Conservation (phyloP, 2,888 invertebrate genomes). For the Apotomis capreana region DNA sequence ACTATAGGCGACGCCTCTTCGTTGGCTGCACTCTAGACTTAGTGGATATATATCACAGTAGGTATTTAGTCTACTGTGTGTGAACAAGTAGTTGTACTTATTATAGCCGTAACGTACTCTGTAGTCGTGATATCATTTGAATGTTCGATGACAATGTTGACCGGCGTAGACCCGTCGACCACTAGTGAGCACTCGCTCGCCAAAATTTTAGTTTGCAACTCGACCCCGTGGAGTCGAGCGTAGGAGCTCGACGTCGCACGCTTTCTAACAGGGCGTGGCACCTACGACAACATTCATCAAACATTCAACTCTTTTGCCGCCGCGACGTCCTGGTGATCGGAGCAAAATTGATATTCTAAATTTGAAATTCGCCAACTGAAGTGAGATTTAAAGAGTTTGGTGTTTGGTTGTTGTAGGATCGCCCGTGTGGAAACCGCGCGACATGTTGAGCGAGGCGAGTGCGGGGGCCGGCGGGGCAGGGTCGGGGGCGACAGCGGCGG, state of each 20-base stretch:
- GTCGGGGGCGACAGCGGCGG: constrained; percentile 51
- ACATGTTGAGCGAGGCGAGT: constrained; percentile 86
- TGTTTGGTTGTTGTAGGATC: constrained; percentile 93
- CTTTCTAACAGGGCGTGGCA: constrained; percentile 47
- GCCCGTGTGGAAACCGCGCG: constrained; percentile 99
- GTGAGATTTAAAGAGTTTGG: constrained; percentile 76
- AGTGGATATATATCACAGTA: constrained; percentile 43
- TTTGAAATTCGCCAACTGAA: constrained; percentile 62
- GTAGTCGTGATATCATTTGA: constrained; percentile 60
- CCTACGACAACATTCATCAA: constrained; percentile 81
- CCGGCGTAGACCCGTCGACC: constrained; percentile 53
- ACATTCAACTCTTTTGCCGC: constrained; percentile 82
- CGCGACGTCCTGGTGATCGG: constrained; percentile 70
- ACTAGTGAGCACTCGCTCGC: constrained; percentile 39
- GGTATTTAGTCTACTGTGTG: constrained; percentile 35
- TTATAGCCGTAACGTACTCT: constrained; percentile 34
- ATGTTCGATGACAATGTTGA: constrained; percentile 82
- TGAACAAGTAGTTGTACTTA: constrained; percentile 33
- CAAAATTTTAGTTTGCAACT: constrained; percentile 41
- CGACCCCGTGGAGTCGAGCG: constrained; percentile 48
- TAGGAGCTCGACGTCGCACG: constrained; percentile 41
- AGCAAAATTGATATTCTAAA: constrained; percentile 53
- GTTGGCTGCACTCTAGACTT: constrained; percentile 61
- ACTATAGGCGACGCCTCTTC: constrained; percentile 41
- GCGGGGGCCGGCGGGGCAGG: constrained; percentile 53